Evolutionary conservation across 1,140 invertebrate species (phyloP), one percentile per base, ranked within the genome.

Genomic region (Brachystomella parvula): DNA sequence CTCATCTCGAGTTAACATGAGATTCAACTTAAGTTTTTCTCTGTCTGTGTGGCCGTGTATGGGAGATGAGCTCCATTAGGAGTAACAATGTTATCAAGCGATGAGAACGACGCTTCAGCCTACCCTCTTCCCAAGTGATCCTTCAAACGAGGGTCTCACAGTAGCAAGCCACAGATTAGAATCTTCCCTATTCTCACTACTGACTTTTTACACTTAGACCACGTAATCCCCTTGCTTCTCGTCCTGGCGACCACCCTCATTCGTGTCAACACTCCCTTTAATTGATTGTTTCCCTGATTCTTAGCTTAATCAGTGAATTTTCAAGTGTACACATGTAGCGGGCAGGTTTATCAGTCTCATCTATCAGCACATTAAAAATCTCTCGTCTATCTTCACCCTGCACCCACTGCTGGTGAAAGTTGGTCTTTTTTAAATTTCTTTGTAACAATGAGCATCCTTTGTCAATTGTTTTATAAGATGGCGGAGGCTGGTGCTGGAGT

Each of bases 251-350:
- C 64, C 64, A 65, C 64, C 64, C 64, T 24, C 9, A 24, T 33
- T 49, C 32, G 24, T 60, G 31, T 62, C 30, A 57, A 65, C 49
- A 65, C 57, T 59, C 31, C 9, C 26, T 44, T 57, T 65, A 65
- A 65, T 65, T 65, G 64, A 65, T 65, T 65, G 64, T 65, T 44
- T 57, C 58, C 35, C 35, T 39, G 6, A 39, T 9, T 39, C 35
- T 39, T 19, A 39, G 19, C 35, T 19, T 9, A 6, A 9, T 19
- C 35, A 39, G 35, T 39, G 35, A 19, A 9, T 39, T 19, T 39
- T 19, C 35, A 39, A 39, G 35, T 39, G 35, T 6, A 19, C 35
- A 39, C 6, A 19, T 39, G 35, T 19, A 39, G 35, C 6, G 35
- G 6, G 35, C 6, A 19, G 35, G 35, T 19, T 19, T 19, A 9